These are phyloP conservation scores for Nerophis lumbriciformis DNA, from an alignment of 2,113 vertebrate genomes.

Conservation along the genomic window DNA sequence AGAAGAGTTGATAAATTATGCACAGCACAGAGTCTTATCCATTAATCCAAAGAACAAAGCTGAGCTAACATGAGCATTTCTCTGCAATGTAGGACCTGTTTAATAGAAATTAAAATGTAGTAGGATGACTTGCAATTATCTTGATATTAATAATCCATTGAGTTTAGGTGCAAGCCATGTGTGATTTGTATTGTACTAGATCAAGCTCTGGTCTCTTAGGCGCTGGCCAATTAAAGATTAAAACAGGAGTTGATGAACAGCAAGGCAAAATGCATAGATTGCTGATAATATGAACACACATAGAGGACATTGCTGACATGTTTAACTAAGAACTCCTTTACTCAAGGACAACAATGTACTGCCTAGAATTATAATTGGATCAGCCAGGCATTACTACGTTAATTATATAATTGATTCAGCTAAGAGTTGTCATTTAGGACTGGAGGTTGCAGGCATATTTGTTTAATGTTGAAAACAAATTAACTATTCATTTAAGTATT, in stretches of 20 bases:
- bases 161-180: slow-evolving; percentile 19
- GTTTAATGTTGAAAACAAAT: too few relatives aligned
- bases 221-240: slow-evolving; percentile 39
- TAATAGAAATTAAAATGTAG: slow-evolving; percentile 10
- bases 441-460: too few relatives aligned
- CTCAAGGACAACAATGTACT: slow-evolving; percentile 13
- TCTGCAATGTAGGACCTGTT: not conserved
- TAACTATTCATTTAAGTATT: too few relatives aligned
- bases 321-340: slow-evolving; percentile 19
- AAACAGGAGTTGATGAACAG: slow-evolving; percentile 40
- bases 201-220: slow-evolving; percentile 41
- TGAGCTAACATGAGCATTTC: not conserved
- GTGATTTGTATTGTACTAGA: slow-evolving; percentile 36
- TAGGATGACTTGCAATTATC: slow-evolving; percentile 25
- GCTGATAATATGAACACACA: slow-evolving; percentile 17
- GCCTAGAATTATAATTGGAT: slow-evolving; percentile 34
- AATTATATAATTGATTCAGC: not conserved
- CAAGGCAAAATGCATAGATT: slow-evolving; percentile 25
- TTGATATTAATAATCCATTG: slow-evolving; percentile 24
- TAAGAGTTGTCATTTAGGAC: too few relatives aligned
- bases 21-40: not conserved
- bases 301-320: slow-evolving; percentile 30
- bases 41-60: not conserved
- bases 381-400: not conserved
- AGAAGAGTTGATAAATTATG: slow-evolving; percentile 19